Evolutionary conservation across 2,888 invertebrate genomes (phyloP), one percentile per base, ranked within the genome.

Genomic region (Brenthis ino): DNA sequence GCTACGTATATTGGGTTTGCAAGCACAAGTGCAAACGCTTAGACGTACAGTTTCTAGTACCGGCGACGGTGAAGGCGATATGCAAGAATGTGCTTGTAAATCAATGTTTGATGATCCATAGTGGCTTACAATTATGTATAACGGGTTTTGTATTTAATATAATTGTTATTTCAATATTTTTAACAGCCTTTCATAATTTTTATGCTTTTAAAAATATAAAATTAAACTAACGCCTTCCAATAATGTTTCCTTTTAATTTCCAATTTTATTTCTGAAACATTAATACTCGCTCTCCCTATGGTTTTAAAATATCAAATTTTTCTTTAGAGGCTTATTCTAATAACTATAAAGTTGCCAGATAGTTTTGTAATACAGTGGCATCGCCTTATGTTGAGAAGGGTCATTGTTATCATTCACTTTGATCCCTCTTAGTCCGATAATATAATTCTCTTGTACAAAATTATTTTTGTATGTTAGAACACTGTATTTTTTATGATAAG

Each of bases 21-120:
- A 95, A 79, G 94, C 94, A 0, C 95, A 96, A 67, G 95, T 96
- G 0, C 94, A 94, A 76, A 94, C 95, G 65, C 85, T 96, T 43
- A 94, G 95, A 16, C 82, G 82, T n/a, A 82, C 87, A 0, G 84
- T 78, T 0, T 88, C 88, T 28, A 87, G 85, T 70, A 84, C 85
- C 1, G 87, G 84, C 0, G 88, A 85, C 0, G 88, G 84, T 2
- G 86, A 85, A 13, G 85, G 78, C 2, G 76, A 74, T 0, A 63
- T 72, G 1, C 84, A 86, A 68, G 85, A 87, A 47, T 93, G 92
- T 74, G 77, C 82, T 16, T 92, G 92, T 82, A 91, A 86, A 74
- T 75, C 77, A 4, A 83, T 87, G 77, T 91, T 92, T 70, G 86
- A 89, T 0, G 78, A 83, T 43, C 76, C 82, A 50, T 83, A 75